Conservation (phyloP, 2,113 vertebrate genomes). For the Brachirus orientalis region DNA sequence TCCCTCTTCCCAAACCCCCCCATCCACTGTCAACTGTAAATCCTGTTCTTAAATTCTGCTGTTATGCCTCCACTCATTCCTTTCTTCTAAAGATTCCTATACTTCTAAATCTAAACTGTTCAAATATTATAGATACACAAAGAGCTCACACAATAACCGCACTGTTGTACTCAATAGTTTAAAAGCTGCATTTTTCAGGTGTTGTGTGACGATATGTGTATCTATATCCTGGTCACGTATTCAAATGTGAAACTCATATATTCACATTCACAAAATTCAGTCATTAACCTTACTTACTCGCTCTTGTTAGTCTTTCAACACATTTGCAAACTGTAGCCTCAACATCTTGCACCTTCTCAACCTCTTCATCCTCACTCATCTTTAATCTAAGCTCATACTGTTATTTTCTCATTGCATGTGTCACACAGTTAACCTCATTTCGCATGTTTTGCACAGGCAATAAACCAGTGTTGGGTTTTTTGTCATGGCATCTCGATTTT, state of each 20-base stretch:
- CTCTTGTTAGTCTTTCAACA: not conserved
- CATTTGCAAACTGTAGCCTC: slow-evolving; percentile 4
- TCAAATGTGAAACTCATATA: not conserved
- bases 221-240: slow-evolving; percentile 2
- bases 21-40: slow-evolving; percentile 64
- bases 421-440: slow-evolving; percentile 7
- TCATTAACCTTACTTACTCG: not conserved
- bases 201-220: slow-evolving; percentile 25
- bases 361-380: slow-evolving; percentile 20
- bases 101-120: not conserved
- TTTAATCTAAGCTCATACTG: slow-evolving; percentile 26
- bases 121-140: slow-evolving; percentile 1
- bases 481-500: slow-evolving; percentile 7
- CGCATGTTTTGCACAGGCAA: slow-evolving; percentile 15
- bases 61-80: slow-evolving; percentile 68
- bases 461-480: slow-evolving; percentile 7
- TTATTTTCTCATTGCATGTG: slow-evolving; percentile 16
- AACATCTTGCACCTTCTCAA: slow-evolving; percentile 1
- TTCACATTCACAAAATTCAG: slow-evolving; percentile 6
- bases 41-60: slow-evolving; percentile 60
- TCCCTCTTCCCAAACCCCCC: slow-evolving; percentile 53
- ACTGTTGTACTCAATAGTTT: not conserved
- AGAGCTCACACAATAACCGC: not conserved
- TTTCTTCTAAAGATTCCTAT: slow-evolving; percentile 4
- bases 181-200: not conserved